Conservation (phyloP, 2,113 vertebrate genomes). For the Coracopsis vasa region DNA sequence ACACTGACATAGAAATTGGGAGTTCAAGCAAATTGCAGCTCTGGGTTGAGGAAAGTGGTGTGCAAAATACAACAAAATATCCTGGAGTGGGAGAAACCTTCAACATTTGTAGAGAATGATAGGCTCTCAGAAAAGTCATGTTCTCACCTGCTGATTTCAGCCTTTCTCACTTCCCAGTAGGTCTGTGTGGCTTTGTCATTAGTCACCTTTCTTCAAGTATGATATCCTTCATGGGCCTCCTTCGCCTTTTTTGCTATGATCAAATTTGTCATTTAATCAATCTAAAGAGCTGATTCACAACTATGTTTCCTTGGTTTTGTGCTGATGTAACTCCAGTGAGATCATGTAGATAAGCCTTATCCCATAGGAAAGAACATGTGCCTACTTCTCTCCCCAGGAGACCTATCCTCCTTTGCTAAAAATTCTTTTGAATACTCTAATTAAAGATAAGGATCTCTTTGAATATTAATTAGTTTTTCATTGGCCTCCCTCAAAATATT, state of each 20-base stretch:
- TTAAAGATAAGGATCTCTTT: constrained; percentile 47
- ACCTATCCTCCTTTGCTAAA: constrained; percentile 15
- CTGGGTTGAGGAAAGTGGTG: background rate
- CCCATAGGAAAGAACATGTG: constrained; percentile 15
- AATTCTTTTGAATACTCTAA: constrained; percentile 32
- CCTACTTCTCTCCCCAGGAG: background rate
- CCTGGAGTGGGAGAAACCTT: background rate
- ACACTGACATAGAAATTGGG: background rate
- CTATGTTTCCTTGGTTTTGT: background rate
- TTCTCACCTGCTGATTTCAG: background rate
- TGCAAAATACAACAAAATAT: background rate
- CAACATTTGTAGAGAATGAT: background rate
- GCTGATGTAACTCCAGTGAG: background rate
- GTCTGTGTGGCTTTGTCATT: background rate
- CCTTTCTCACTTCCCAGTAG: background rate
- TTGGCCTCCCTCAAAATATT: constrained; percentile 43
- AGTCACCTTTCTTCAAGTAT: background rate
- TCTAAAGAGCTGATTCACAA: background rate
- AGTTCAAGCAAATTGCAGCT: background rate
- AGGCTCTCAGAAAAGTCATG: background rate
- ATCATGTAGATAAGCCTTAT: constrained; percentile 1
- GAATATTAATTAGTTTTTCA: constrained; percentile 54
- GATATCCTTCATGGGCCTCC: background rate
- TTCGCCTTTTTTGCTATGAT: background rate
- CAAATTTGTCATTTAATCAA: background rate